A percentile compares a stretch with the other conserved stretches of the same genome.
Evolutionary conservation across 2,797 vertebrate species (phyloP).

Genomic region (Ataeniobius toweri): DNA sequence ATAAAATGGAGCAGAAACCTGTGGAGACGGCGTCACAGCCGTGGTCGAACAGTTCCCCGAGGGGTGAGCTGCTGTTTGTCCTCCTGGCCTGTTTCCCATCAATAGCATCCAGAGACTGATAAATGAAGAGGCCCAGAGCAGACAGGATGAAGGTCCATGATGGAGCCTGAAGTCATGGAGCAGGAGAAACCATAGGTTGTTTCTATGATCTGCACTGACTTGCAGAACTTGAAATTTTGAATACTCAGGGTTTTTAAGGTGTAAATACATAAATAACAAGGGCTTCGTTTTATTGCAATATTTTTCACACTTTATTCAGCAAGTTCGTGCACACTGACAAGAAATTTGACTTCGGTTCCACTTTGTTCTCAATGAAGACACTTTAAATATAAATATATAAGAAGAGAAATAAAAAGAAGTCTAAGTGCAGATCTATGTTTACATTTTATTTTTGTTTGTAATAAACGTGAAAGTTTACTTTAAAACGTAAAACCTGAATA

Average conservation of each 20-base stretch:
- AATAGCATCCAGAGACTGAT: constrained; percentile 97
- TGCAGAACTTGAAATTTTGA: neutral
- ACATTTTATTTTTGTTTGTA: neutral
- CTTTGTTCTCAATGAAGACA: too few species aligned
- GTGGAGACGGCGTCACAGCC: constrained; percentile 97
- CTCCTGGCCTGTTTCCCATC: constrained; percentile 98
- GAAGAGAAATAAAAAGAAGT: too few species aligned
- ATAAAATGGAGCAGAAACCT: constrained; percentile 75
- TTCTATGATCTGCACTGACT: neutral
- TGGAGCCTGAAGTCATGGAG: constrained; percentile 82
- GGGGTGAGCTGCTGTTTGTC: constrained; percentile 93
- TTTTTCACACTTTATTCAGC: neutral
- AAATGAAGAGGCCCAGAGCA: constrained; percentile 92
- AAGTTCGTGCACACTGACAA: too few species aligned
- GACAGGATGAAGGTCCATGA: constrained; percentile 89
- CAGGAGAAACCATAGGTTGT: neutral
- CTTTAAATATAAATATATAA: too few species aligned
- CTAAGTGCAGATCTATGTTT: neutral
- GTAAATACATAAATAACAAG: neutral
- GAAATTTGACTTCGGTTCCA: too few species aligned
- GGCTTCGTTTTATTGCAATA: neutral
- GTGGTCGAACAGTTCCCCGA: constrained; percentile 97
- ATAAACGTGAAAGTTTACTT: neutral
- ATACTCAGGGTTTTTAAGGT: neutral
- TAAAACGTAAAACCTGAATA: neutral